These are phyloP conservation scores for Rhyacophila evoluta DNA, from an alignment of 2,888 invertebrate genomes.

Conservation along the genomic window DNA sequence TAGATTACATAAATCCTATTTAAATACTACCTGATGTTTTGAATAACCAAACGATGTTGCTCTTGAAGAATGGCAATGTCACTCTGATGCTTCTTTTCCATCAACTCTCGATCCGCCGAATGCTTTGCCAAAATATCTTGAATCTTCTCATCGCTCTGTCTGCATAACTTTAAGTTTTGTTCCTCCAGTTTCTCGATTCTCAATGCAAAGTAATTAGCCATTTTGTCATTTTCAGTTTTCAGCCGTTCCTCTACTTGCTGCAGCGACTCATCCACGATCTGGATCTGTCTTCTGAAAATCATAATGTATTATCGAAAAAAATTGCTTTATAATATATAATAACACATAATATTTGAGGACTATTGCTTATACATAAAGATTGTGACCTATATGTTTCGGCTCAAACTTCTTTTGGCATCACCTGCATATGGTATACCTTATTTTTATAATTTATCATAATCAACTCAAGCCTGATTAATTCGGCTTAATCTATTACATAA, in stretches of 20 bases:
- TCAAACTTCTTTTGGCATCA: too few species aligned
- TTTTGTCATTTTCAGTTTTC: constrained; percentile 70
- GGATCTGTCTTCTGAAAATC: constrained; percentile 72
- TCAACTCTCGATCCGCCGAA: constrained; percentile 60
- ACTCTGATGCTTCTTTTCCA: constrained; percentile 68
- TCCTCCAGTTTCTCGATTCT: constrained; percentile 69
- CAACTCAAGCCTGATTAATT: too few species aligned
- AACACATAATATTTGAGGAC: too few species aligned
- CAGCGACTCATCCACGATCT: constrained; percentile 70
- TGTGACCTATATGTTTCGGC: too few species aligned
- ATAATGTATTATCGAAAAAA: too few species aligned
- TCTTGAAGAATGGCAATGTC: constrained; percentile 64
- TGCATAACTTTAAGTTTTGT: constrained; percentile 65
- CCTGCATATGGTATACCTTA: too few species aligned
- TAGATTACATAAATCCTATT: too few species aligned
- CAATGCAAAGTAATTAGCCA: constrained; percentile 67
- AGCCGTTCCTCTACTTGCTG: constrained; percentile 71
- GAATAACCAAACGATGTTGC: constrained; percentile 69
- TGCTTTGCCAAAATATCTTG: constrained; percentile 58
- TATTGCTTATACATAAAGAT: too few species aligned
- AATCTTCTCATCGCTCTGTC: constrained; percentile 60
- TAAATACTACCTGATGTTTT: constrained; percentile 70
- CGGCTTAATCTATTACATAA: too few species aligned
- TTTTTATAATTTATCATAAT: too few species aligned
- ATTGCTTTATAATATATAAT: too few species aligned